phyloP scores from a whole-genome alignment of 2,113 vertebrate species.

The Ceratotherium simum region DNA sequence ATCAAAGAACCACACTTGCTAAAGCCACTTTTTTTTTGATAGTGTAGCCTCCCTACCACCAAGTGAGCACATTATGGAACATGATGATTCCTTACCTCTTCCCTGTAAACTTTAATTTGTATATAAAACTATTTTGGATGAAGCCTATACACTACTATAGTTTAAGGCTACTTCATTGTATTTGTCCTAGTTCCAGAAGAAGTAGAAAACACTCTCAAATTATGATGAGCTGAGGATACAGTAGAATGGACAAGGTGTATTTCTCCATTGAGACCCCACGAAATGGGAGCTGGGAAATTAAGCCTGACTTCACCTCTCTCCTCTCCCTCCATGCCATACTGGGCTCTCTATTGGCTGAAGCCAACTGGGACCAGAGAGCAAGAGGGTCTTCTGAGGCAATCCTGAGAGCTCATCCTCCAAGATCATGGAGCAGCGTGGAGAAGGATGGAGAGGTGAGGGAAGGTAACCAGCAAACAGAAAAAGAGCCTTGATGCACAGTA shows the following conservation, averaged over 20 bases:
- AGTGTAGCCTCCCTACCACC: background rate
- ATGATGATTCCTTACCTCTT: background rate
- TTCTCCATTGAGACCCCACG: background rate
- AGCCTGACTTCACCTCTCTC: background rate
- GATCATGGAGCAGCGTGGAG: fast-evolving
- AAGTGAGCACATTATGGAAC: background rate
- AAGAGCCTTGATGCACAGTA: background rate
- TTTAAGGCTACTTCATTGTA: background rate
- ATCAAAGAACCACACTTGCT: background rate
- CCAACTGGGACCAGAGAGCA: background rate
- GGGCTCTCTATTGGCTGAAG: background rate
- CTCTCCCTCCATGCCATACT: background rate
- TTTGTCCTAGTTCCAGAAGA: background rate
- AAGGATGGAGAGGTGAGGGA: background rate
- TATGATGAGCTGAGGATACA: background rate
- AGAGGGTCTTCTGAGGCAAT: fast-evolving
- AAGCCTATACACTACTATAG: background rate
- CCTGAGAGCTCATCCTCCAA: background rate
- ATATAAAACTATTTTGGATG: background rate
- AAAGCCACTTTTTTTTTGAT: background rate
- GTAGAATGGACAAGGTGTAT: no score
- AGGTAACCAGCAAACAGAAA: fast-evolving
- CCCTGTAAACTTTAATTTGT: background rate
- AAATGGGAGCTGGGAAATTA: background rate
- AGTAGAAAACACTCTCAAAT: background rate